A percentile compares a stretch with the other conserved stretches of the same genome.
These are phyloP conservation scores for Belgica antarctica DNA, from an alignment of 2,888 invertebrate species.

Conservation along the genomic window DNA sequence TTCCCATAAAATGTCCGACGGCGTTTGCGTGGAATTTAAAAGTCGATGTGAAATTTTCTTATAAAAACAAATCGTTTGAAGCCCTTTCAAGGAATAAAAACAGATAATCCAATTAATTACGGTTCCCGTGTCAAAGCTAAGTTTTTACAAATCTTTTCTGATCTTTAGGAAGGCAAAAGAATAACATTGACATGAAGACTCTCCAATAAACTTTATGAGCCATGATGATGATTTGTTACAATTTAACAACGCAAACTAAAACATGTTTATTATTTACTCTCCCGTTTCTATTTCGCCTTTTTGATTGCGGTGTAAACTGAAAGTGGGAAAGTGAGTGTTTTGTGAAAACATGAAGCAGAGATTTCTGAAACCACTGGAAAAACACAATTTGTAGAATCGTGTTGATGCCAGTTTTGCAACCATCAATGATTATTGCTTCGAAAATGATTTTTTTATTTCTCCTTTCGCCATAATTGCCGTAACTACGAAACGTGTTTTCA, in stretches of 20 bases:
- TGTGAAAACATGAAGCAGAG: background rate
- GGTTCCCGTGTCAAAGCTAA: background rate
- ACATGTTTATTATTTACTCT: slow-evolving; percentile 5
- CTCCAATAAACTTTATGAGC: background rate
- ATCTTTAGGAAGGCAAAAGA: background rate
- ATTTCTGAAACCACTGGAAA: background rate
- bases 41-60: no score
- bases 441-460: background rate
- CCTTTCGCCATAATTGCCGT: background rate
- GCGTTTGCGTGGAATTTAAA: slow-evolving; percentile 1
- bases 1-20: slow-evolving; percentile 25
- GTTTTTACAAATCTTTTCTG: background rate
- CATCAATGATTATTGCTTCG: background rate
- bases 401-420: slow-evolving; percentile 3
- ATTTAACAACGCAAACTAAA: slow-evolving; percentile 1
- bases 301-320: background rate
- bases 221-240: slow-evolving; percentile 19
- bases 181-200: background rate
- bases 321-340: background rate
- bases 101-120: background rate
- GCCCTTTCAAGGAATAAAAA: background rate
- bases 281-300: background rate
- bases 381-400: background rate
- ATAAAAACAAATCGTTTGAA: background rate
- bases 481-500: slow-evolving; percentile 3